Evolutionary conservation across 2,113 vertebrate species (phyloP).

Genomic region (Festucalex cinctus): DNA sequence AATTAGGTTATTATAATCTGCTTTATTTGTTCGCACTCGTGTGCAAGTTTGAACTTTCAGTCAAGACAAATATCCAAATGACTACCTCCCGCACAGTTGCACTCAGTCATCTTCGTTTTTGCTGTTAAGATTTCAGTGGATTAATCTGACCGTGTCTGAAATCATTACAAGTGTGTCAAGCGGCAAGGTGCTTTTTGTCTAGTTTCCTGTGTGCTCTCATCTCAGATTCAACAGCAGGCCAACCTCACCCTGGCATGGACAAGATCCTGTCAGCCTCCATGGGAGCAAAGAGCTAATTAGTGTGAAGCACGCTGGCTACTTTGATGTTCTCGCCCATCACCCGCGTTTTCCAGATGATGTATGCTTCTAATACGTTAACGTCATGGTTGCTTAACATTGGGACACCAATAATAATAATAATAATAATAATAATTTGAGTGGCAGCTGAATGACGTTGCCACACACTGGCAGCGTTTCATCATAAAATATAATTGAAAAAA

Average conservation of each 20-base stretch:
- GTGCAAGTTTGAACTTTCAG: not conserved
- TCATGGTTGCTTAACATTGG: not conserved
- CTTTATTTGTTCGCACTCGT: not conserved
- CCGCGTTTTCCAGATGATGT: not conserved
- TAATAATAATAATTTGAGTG: not conserved
- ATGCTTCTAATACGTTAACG: not conserved
- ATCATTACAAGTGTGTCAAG: conserved; percentile 5
- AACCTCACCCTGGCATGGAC: conserved; percentile 37
- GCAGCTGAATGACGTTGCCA: too few relatives aligned
- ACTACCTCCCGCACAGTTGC: not conserved
- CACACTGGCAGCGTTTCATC: too few relatives aligned
- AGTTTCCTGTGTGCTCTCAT: conserved; percentile 27
- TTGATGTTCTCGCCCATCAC: conserved; percentile 2
- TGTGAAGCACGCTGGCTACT: conserved; percentile 20
- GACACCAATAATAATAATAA: not conserved
- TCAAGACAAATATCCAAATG: not conserved
- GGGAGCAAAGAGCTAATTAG: conserved; percentile 45
- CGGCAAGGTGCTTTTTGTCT: conserved; percentile 16
- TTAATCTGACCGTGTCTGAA: not conserved
- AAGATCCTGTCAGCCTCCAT: conserved; percentile 25
- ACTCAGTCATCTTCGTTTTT: not conserved
- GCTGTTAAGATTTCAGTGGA: not conserved
- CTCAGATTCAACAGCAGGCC: conserved; percentile 18
- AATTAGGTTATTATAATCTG: not conserved
- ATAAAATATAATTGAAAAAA: too few relatives aligned